Evolutionary conservation across 2,113 vertebrate species (phyloP), one percentile per base, ranked within the genome.

Genomic region (Diphyllodes magnificus): DNA sequence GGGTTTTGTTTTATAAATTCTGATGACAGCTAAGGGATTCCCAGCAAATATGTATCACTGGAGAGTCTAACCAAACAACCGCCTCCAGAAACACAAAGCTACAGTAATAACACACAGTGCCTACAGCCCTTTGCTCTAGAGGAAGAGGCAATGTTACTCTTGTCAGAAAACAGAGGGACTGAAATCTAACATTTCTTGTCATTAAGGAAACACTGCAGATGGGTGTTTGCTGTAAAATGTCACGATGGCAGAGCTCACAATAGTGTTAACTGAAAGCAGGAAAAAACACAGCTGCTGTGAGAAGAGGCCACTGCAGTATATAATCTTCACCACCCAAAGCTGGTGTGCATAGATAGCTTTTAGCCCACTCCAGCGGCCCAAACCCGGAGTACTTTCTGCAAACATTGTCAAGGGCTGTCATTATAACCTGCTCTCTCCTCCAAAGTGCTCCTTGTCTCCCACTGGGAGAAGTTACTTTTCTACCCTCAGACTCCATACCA

Each of bases 11-110:
- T 83, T 83, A 83, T 88, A 86, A 92, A 90, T 83, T 90, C 64
- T 90, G 60, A 77, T 84, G 91, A 60, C 72, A 92, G 94, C 91
- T 86, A 81, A 79, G 86, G 88, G 73, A 94, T 60, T 76, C 77
- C 73, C 54, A 7, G 69, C 20, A 82, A 93, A 97, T 40, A 44
- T 68, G 31, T 87, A 75, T 45, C 65, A 35, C 60, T 17, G 23
- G 42, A 70, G 69, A 91, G 30, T 12, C 69, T 71, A 70, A 77
- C 83, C 91, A 78, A 93, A 86, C 73, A 82, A 56, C 37, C 0
- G 0, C 80, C 51, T 92, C 31, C 69, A 86, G 65, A 68, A 93
- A 92, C 35, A 56, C 64, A 64, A 83, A 82, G 68, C 15, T n/a
- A 27, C 13, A 4, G 33, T 54, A 88, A 64, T 71, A 86, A 66